phyloP scores from a whole-genome alignment of 2,113 vertebrate species.

The Gopherus flavomarginatus region DNA sequence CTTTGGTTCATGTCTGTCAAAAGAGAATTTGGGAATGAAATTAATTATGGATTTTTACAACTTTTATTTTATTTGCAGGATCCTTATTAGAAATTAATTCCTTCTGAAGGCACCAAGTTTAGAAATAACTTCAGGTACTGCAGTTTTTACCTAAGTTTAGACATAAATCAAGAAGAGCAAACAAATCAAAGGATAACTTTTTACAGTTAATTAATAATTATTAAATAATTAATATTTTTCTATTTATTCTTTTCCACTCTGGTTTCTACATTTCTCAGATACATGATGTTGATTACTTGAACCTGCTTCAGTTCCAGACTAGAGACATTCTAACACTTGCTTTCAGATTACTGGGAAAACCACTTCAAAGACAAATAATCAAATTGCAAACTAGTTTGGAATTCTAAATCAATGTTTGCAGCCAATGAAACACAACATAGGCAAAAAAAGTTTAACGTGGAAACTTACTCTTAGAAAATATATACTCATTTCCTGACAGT shows the following conservation, averaged over 20 bases:
- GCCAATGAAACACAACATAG: accelerated
- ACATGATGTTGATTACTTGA: constrained; percentile 21
- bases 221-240: neutral
- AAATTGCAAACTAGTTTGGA: neutral
- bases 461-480: constrained; percentile 94
- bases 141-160: neutral
- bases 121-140: neutral
- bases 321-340: neutral
- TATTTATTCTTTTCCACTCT: neutral
- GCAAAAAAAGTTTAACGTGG: constrained; percentile 1
- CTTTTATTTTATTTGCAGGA: neutral
- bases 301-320: constrained; percentile 1
- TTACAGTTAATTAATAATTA: neutral
- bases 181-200: neutral
- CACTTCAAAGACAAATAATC: neutral
- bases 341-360: neutral
- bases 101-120: neutral
- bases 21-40: constrained; percentile 47
- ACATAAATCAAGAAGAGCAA: neutral
- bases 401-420: neutral
- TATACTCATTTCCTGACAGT: constrained; percentile 92
- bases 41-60: neutral
- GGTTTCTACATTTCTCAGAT: constrained; percentile 4
- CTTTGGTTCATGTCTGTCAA: constrained; percentile 87
- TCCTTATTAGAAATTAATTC: neutral